Conservation (phyloP, 2,113 vertebrate species). For the Ophthalmolycus amberensis region DNA sequence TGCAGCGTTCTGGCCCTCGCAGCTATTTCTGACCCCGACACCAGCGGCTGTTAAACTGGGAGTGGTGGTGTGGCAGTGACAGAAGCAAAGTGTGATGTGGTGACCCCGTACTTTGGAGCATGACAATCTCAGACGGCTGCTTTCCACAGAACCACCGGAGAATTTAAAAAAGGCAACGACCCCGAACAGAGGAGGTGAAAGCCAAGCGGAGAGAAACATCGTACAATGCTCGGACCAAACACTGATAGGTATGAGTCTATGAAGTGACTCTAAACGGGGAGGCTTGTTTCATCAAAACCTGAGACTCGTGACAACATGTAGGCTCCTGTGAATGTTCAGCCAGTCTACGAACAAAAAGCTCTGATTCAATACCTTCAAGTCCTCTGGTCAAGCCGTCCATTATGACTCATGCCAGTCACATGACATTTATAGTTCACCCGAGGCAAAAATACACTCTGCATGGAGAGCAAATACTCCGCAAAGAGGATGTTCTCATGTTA, state of each 20-base stretch:
- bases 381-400: slow-evolving; percentile 26
- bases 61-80: slow-evolving; percentile 8
- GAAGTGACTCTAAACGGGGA: background rate
- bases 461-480: slow-evolving; percentile 23
- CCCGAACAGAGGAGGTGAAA: slow-evolving; percentile 4
- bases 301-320: background rate
- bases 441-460: slow-evolving; percentile 44
- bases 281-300: background rate
- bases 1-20: background rate
- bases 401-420: slow-evolving; percentile 60
- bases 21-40: slow-evolving; percentile 59
- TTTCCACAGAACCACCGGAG: slow-evolving; percentile 22
- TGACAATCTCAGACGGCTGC: background rate
- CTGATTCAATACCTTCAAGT: slow-evolving; percentile 21
- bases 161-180: slow-evolving; percentile 1
- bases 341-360: slow-evolving; percentile 16
- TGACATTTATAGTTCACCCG: slow-evolving; percentile 15
- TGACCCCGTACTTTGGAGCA: slow-evolving; percentile 33
- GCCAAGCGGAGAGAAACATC: background rate
- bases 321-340: background rate
- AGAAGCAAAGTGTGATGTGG: slow-evolving; percentile 14
- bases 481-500: slow-evolving; percentile 2
- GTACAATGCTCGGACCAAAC: background rate
- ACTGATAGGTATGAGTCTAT: background rate
- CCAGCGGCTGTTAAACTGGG: slow-evolving; percentile 34